These are phyloP conservation scores for Axinella damicornis DNA, from an alignment of 37 sponge, comb jelly and placozoan genomes.

Conservation along the genomic window DNA sequence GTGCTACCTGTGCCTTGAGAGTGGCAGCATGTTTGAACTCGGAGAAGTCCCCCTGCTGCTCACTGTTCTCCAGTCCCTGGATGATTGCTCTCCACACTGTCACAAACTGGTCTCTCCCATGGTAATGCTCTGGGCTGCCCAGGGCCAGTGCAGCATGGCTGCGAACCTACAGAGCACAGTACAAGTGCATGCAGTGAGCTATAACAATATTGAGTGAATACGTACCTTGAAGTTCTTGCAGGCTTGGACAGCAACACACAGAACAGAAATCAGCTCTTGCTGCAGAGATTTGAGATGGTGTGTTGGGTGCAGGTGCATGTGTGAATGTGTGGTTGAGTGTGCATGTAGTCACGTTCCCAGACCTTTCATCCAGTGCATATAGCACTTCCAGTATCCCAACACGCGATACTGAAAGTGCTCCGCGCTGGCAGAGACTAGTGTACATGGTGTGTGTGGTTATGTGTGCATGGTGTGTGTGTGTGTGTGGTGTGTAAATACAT, in stretches of 20 bases:
- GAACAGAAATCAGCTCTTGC: conserved; percentile 21
- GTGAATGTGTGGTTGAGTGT: neutral
- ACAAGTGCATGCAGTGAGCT: neutral
- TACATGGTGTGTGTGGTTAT: too few relatives aligned
- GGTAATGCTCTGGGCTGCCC: conserved; percentile 1
- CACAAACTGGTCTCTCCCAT: neutral
- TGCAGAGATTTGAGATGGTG: neutral
- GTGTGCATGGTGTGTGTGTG: too few relatives aligned
- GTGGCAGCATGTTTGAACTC: conserved; percentile 65
- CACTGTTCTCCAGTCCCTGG: conserved; percentile 42
- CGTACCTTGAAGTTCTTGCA: conserved; percentile 71
- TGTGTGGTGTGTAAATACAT: too few relatives aligned
- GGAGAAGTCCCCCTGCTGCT: conserved; percentile 55
- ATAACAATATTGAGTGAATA: neutral
- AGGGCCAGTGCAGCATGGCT: conserved; percentile 70
- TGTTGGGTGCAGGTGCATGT: neutral
- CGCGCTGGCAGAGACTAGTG: too few relatives aligned
- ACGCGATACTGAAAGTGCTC: too few relatives aligned
- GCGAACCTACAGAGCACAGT: conserved; percentile 52
- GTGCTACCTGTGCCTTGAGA: conserved; percentile 31
- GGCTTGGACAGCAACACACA: conserved; percentile 46
- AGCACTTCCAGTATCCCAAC: too few relatives aligned
- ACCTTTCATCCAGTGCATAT: too few relatives aligned
- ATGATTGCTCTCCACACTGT: conserved; percentile 46
- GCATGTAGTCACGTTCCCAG: too few relatives aligned